Evolutionary conservation across 2,888 invertebrate genomes (phyloP), one percentile per base, ranked within the genome.

Genomic region (Listrodromus nycthemerus): DNA sequence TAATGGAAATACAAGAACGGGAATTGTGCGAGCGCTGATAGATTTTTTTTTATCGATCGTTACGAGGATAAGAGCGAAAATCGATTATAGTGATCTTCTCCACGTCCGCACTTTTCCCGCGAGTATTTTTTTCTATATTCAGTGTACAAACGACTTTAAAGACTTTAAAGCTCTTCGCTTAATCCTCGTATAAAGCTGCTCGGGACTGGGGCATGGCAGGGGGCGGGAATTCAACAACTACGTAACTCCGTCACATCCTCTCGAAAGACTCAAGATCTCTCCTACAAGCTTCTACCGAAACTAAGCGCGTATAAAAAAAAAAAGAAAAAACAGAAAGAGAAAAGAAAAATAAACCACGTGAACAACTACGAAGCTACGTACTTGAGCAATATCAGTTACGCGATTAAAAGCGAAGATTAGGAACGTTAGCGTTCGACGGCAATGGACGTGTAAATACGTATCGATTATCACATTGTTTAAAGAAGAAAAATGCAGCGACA

Each of bases 381-480:
- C 70, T 83, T 86, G 86, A 86, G 81, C 83, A 82, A 85, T 80
- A 82, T 83, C 61, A 85, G 83, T 86, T 84, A 86, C 84, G 85
- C 84, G 83, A 80, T 83, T 67, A 80, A 66, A 76, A 65, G 69
- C 83, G 74, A 84, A 82, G 65, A 66, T 48, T 83, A 84, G 85
- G 85, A 76, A 84, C 83, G 85, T 85, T 82, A 80, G 84, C 86
- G 82, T 86, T 82, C 76, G 79, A 86, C 67, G 81, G 83, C 77
- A 80, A 80, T 83, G 61, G 70, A 71, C 75, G 80, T 71, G 41
- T 52, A 75, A 84, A 84, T 86, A 88, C 87, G 88, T 87, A 89
- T 84, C 85, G 86, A 89, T 88, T 90, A 90, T 90, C 90, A 90
- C 90, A 90, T 89, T 87, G 79, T 88, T 82, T 85, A 86, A 90